Conservation (phyloP, 2,888 invertebrate species). For the Nemotelus nigrinus region DNA sequence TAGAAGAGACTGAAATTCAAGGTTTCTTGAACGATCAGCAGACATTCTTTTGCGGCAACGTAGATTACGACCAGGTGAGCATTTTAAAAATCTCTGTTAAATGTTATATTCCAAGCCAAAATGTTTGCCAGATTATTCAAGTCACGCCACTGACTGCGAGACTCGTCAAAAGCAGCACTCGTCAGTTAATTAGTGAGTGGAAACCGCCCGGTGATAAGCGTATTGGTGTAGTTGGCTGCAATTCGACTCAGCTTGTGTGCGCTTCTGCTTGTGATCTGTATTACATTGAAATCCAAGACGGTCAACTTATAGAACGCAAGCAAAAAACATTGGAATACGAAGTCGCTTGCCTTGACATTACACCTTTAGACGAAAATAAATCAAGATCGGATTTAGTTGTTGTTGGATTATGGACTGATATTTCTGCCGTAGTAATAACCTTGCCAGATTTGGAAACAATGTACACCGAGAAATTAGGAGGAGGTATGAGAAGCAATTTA, state of each 20-base stretch:
- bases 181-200: slow-evolving; percentile 77
- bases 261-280: slow-evolving; percentile 90
- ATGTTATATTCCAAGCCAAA: slow-evolving; percentile 54
- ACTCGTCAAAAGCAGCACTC: slow-evolving; percentile 74
- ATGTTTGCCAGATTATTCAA: slow-evolving; percentile 67
- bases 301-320: slow-evolving; percentile 72
- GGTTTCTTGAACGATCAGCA: slow-evolving; percentile 93
- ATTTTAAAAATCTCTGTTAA: slow-evolving; percentile 1
- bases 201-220: slow-evolving; percentile 75
- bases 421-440: slow-evolving; percentile 86
- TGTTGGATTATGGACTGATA: slow-evolving; percentile 97
- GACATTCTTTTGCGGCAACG: slow-evolving; percentile 94
- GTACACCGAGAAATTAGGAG: slow-evolving; percentile 87
- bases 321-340: slow-evolving; percentile 87
- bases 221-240: slow-evolving; percentile 90
- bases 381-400: slow-evolving; percentile 80
- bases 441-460: slow-evolving; percentile 83
- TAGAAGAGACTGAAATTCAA: slow-evolving; percentile 94
- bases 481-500: slow-evolving; percentile 67
- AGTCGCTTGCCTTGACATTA: slow-evolving; percentile 95
- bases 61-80: slow-evolving; percentile 79
- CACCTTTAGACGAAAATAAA: slow-evolving; percentile 75
- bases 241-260: slow-evolving; percentile 78
- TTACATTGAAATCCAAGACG: slow-evolving; percentile 78
- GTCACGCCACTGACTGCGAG: slow-evolving; percentile 79